phyloP scores from a whole-genome alignment of 2,888 invertebrate genomes.

The Microplitis deprimator region DNA sequence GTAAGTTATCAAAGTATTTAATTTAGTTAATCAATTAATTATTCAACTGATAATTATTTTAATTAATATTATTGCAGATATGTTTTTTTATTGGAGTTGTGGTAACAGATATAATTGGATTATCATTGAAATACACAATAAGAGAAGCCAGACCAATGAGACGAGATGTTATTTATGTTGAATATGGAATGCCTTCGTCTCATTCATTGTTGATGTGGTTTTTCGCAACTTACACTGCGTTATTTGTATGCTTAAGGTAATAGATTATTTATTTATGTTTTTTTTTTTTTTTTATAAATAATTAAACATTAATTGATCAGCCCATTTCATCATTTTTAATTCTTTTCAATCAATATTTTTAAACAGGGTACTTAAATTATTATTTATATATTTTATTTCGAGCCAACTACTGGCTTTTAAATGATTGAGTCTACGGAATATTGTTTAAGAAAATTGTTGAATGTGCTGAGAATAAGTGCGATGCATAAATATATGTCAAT shows the following conservation, averaged over 20 bases:
- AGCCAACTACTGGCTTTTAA: too few relatives aligned
- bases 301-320: neutral
- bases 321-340: neutral
- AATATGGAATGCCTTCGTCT: constrained; percentile 93
- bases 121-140: constrained; percentile 85
- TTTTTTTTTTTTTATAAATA: constrained; percentile 17
- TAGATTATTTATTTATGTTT: constrained; percentile 35
- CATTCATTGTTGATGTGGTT: constrained; percentile 95
- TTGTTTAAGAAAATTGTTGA: constrained; percentile 81
- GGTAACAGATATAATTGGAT: constrained; percentile 85
- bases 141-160: constrained; percentile 85
- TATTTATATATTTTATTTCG: too few relatives aligned
- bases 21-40: constrained; percentile 2
- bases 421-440: constrained; percentile 60
- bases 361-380: too few relatives aligned
- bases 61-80: constrained; percentile 76
- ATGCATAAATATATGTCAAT: constrained; percentile 63
- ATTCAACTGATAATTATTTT: constrained; percentile 20
- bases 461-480: constrained; percentile 89
- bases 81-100: constrained; percentile 86
- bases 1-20: constrained; percentile 73
- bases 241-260: constrained; percentile 90
- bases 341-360: too few relatives aligned
- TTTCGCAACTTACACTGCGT: constrained; percentile 86
- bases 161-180: constrained; percentile 79